Base-by-base conservation (phyloP, 2,888 invertebrate genomes). In the Himalopsyche tibetana region DNA sequence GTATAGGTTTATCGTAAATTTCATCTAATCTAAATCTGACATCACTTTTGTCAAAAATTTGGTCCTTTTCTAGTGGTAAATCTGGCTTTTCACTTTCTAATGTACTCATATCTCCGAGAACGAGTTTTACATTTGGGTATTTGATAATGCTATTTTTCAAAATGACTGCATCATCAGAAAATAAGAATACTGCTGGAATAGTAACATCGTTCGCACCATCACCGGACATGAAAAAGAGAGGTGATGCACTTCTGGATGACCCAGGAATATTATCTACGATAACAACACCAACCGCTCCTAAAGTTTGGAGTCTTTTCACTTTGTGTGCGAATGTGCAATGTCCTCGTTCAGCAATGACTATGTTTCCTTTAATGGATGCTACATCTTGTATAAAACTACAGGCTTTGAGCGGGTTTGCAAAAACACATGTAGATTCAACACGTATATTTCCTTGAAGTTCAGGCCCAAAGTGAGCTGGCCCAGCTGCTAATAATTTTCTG, bases 261-360 rank as follows among this genome's bases (percentile, higher is more conserved):
- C 95, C 96, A 5, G 95, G 93, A 15, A 95, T 94, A 91, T 98
- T 98, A 92, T 98, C 98, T 88, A 97, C 92, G 63, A 99, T 96
- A 89, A 99, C 96, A 28, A 97, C 97, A 36, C 96, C 97, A 55
- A 95, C 92, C 0, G 97, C 98, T 19, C 98, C 98, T 5, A 96
- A 96, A 84, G 94, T 93, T 92, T 98, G 96, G 55, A 98, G 94
- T 89, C 95, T 93, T 83, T 98, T 94, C 3, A 97, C 98, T 93
- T 99, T 99, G 89, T 98, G 98, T 3, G 99, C 96, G 91, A 99
- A 99, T 93, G 98, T 98, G 91, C 99, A 99, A 89, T 96, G 96
- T 1, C 99, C 99, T 40, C 99, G 94, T 90, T 96, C 95, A 86
- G 98, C 95, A n/a, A 99, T 93, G 0, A 95, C 97, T 89, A 99